phyloP scores from a whole-genome alignment of 1,140 invertebrate species.

The Drosophila truncata region DNA sequence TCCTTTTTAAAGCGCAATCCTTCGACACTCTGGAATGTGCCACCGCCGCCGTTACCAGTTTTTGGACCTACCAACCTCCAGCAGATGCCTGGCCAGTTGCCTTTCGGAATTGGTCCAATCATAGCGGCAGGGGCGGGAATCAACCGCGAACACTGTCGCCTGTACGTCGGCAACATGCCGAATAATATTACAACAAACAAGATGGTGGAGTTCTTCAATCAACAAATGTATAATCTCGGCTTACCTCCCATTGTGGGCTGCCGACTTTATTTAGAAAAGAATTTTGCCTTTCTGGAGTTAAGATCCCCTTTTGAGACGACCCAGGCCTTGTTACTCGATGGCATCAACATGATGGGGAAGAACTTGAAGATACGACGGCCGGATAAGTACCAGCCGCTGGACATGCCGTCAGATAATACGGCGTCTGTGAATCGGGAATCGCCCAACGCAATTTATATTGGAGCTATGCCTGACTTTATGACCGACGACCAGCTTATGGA shows the following conservation, averaged over 20 bases:
- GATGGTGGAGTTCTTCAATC: slow-evolving; percentile 99
- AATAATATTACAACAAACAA: slow-evolving; percentile 99
- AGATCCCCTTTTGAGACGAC: slow-evolving; percentile 98
- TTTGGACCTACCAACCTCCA: slow-evolving; percentile 96
- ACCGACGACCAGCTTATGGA: slow-evolving; percentile 99
- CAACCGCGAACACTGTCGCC: slow-evolving; percentile 95
- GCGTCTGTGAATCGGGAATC: slow-evolving; percentile 96
- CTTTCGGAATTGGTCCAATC: slow-evolving; percentile 95
- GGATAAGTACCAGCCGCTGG: slow-evolving; percentile 97
- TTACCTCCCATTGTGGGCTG: slow-evolving; percentile 99
- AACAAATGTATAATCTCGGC: slow-evolving; percentile 92
- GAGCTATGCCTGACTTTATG: slow-evolving; percentile 99
- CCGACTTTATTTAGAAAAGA: slow-evolving; percentile 99
- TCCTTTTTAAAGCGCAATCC: not conserved
- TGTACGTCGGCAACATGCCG: slow-evolving; percentile 99
- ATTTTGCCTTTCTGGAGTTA: slow-evolving; percentile 99
- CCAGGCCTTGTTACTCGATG: slow-evolving; percentile 99
- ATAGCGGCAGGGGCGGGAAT: slow-evolving; percentile 93
- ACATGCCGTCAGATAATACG: slow-evolving; percentile 93
- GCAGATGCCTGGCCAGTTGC: slow-evolving; percentile 94
- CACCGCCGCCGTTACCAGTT: slow-evolving; percentile 96
- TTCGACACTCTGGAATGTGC: slow-evolving; percentile 95
- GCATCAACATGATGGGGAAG: slow-evolving; percentile 99
- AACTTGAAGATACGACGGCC: slow-evolving; percentile 88
- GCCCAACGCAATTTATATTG: slow-evolving; percentile 99